These are phyloP conservation scores for Luscinia luscinia DNA, from an alignment of 2,797 vertebrate species.

Conservation along the genomic window DNA sequence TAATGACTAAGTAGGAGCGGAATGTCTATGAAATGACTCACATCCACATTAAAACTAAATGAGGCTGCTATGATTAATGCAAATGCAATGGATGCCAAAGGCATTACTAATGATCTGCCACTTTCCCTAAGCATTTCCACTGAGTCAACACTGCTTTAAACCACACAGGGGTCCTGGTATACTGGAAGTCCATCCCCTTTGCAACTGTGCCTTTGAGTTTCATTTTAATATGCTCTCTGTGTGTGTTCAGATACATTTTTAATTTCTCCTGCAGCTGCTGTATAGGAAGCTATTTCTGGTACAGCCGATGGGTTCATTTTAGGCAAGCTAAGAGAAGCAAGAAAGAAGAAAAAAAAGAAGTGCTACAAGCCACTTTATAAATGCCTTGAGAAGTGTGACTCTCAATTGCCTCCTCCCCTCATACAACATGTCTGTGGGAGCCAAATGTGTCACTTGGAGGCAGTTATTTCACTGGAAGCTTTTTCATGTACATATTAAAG, in stretches of 20 bases:
- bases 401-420: neutral
- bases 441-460: neutral
- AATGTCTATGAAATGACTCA: constrained; percentile 66
- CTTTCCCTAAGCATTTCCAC: constrained; percentile 40
- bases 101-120: constrained; percentile 44
- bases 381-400: neutral
- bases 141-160: constrained; percentile 12
- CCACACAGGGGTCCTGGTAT: neutral
- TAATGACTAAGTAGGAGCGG: neutral
- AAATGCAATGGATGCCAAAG: constrained; percentile 61
- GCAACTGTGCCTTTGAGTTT: constrained; percentile 30
- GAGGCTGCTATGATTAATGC: constrained; percentile 66
- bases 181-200: neutral
- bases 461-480: neutral
- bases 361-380: constrained; percentile 18
- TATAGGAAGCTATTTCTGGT: constrained; percentile 51
- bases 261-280: constrained; percentile 43
- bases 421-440: neutral
- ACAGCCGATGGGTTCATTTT: constrained; percentile 41
- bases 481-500: neutral
- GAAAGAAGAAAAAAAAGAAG: neutral
- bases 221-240: constrained; percentile 27
- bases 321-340: neutral
- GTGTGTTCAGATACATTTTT: constrained; percentile 42
- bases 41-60: constrained; percentile 69